These are phyloP conservation scores for Spilosoma lubricipeda DNA, from an alignment of 2,888 invertebrate species.

Conservation along the genomic window DNA sequence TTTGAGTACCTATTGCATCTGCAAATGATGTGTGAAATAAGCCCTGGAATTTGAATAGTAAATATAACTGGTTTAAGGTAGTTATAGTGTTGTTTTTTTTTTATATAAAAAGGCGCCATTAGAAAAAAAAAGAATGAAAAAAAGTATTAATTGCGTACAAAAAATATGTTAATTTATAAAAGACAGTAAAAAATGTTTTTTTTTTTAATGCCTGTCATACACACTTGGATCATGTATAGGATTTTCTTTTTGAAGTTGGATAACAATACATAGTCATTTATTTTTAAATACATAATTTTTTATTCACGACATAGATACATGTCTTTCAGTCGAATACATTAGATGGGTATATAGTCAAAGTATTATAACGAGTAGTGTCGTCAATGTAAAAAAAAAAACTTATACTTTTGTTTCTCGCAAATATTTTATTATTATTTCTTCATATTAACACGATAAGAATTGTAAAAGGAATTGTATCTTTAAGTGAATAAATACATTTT, in stretches of 20 bases:
- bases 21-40: neutral
- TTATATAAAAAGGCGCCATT: neutral
- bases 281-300: too few relatives aligned
- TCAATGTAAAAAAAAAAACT: neutral
- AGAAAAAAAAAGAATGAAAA: neutral
- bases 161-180: too few relatives aligned
- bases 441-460: neutral
- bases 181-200: too few relatives aligned
- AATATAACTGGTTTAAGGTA: neutral
- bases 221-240: neutral
- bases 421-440: neutral
- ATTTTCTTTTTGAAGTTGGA: neutral
- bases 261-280: too few relatives aligned
- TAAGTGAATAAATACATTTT: conserved; percentile 8
- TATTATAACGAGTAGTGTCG: neutral
- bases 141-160: too few relatives aligned
- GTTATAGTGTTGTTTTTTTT: neutral
- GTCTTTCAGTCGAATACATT: too few relatives aligned
- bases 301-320: too few relatives aligned
- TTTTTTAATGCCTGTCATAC: neutral
- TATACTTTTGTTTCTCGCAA: neutral
- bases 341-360: too few relatives aligned
- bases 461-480: conserved; percentile 4
- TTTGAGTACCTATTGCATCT: neutral
- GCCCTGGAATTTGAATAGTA: neutral